Evolutionary conservation across 2,797 vertebrate genomes (phyloP).

Genomic region (Sebastes paucispinis): DNA sequence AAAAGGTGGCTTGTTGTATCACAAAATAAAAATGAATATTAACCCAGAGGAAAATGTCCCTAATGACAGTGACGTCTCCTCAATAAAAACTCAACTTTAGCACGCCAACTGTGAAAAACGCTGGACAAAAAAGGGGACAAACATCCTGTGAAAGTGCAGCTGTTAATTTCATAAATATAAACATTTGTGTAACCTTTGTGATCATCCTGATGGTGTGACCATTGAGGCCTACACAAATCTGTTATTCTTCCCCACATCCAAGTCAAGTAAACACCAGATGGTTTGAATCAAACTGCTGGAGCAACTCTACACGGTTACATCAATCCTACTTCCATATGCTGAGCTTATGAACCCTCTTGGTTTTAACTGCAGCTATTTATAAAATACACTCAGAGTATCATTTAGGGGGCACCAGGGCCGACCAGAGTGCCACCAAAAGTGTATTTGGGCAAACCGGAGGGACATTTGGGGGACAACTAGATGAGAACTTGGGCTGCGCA

Average conservation of each 20-base stretch:
- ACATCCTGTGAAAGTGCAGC: background rate
- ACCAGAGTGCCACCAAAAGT: background rate
- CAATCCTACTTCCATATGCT: constrained; percentile 1
- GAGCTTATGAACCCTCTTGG: background rate
- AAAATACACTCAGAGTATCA: background rate
- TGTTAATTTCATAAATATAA: background rate
- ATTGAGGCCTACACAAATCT: background rate
- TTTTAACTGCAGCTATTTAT: background rate
- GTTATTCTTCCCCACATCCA: background rate
- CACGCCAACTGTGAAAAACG: background rate
- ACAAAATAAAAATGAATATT: constrained; percentile 1
- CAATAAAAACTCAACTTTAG: background rate
- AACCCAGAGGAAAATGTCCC: background rate
- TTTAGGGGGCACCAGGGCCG: background rate
- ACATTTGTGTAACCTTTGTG: background rate
- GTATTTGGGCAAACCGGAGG: background rate
- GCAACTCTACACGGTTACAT: constrained; percentile 12
- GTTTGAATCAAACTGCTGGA: constrained; percentile 48
- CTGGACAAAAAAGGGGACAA: background rate
- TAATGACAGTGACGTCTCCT: background rate
- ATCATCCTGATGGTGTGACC: background rate
- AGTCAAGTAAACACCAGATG: constrained; percentile 51
- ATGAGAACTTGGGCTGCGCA: background rate
- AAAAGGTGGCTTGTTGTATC: background rate
- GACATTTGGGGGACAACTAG: background rate